These are phyloP conservation scores for Podabrus alpinus DNA, from an alignment of 2,888 invertebrate genomes.

Conservation along the genomic window DNA sequence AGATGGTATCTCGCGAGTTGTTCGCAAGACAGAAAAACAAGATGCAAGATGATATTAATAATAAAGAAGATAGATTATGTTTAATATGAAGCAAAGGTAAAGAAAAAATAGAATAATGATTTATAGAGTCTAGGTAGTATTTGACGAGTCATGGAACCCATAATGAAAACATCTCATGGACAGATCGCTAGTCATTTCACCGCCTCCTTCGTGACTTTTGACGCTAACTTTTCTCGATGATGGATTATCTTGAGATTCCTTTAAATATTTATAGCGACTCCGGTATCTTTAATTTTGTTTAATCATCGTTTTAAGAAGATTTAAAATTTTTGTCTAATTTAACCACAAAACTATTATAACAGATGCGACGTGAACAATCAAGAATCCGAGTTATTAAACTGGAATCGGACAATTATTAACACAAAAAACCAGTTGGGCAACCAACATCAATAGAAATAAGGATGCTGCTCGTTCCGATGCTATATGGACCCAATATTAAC, in stretches of 20 bases:
- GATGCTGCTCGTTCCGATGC: conserved; percentile 31
- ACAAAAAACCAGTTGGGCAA: conserved; percentile 20
- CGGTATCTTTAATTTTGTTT: conserved; percentile 55
- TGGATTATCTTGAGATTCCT: conserved; percentile 48
- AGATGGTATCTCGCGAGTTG: conserved; percentile 10
- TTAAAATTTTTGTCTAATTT: neutral
- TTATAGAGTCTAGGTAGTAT: conserved; percentile 49
- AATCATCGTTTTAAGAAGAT: conserved; percentile 43
- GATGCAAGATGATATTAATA: conserved; percentile 39
- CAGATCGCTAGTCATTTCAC: conserved; percentile 58
- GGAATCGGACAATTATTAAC: conserved; percentile 21
- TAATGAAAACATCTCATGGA: conserved; percentile 58
- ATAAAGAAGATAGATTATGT: conserved; percentile 39
- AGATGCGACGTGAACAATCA: neutral
- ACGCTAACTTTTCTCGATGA: conserved; percentile 55
- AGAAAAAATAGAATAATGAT: conserved; percentile 41
- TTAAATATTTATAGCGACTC: conserved; percentile 32
- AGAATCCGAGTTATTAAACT: conserved; percentile 4
- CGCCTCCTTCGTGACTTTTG: conserved; percentile 58
- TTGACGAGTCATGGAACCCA: conserved; percentile 57
- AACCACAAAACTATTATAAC: conserved; percentile 1
- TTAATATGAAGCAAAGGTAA: conserved; percentile 33
- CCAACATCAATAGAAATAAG: conserved; percentile 20
- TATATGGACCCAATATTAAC: conserved; percentile 34
- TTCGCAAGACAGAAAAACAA: conserved; percentile 17